These are phyloP conservation scores for Heterodera filipjevi DNA, from an alignment of 2,888 invertebrate genomes.

Conservation along the genomic window DNA sequence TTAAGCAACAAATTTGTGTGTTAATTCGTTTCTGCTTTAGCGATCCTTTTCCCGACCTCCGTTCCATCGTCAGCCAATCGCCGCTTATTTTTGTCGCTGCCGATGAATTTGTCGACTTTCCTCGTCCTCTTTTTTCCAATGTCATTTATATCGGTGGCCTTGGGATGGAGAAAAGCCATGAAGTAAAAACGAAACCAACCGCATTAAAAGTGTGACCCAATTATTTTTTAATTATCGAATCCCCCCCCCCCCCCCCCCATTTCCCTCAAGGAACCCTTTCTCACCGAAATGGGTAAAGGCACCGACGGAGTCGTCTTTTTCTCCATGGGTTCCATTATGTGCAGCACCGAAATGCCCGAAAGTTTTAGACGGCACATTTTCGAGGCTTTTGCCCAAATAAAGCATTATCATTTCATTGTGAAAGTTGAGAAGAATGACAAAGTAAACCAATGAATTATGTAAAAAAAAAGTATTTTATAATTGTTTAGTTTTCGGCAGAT, in stretches of 20 bases:
- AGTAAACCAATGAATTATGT: constrained; percentile 21
- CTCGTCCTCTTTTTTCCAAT: constrained; percentile 40
- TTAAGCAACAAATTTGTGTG: too few species aligned
- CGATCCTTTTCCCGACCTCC: constrained; percentile 49
- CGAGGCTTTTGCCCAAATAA: constrained; percentile 41
- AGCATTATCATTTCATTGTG: constrained; percentile 50
- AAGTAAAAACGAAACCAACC: not conserved
- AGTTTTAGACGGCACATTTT: constrained; percentile 46
- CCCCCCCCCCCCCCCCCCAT: too few species aligned
- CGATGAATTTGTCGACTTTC: constrained; percentile 45
- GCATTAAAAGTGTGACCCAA: not conserved
- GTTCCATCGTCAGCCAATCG: constrained; percentile 49
- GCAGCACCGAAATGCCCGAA: constrained; percentile 32
- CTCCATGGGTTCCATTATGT: constrained; percentile 40
- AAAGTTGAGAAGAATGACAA: constrained; percentile 48
- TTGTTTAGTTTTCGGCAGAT: not conserved
- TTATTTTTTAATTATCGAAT: not conserved
- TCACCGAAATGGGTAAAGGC: constrained; percentile 34
- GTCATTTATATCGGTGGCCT: constrained; percentile 44
- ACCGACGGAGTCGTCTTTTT: constrained; percentile 38
- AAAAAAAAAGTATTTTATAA: not conserved
- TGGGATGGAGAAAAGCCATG: constrained; percentile 30
- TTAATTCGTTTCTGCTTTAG: not conserved
- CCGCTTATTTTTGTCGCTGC: constrained; percentile 41
- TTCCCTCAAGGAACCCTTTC: constrained; percentile 13